Evolutionary conservation across 2,797 vertebrate species (phyloP), one percentile per base, ranked within the genome.

Genomic region (Amniataba percoides): DNA sequence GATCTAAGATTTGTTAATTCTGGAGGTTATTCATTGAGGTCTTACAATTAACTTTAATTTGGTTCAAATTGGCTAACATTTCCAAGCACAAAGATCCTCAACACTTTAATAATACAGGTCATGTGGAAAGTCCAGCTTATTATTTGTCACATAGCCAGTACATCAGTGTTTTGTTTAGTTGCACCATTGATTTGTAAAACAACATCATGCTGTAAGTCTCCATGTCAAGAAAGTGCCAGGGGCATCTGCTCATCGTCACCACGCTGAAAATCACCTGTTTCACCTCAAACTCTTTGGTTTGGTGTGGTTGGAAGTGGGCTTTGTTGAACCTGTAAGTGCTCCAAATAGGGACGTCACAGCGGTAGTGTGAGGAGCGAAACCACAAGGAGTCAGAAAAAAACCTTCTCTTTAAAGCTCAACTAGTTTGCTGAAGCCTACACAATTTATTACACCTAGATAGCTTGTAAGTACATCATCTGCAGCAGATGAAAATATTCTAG

Each of bases 121-220:
- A 21, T 15, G 25, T 16, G 11, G 25, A 11, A 45, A n/a, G 13
- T 61, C 14, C 14, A 52, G 14, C 7, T 34, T 65, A 11, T 45
- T 15, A 21, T 52, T 62, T 39, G 13, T 48, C 31, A 55, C 43
- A 31, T 19, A 48, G 31, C 9, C 14, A 52, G 23, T 52, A 7
- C 13, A 40, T 70, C 3, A 16, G 4, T 51, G 11, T 19, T 56
- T 10, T 25, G 19, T 56, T 55, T 1, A 21, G 25, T 12, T 1
- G 8, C 27, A 40, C 18, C 36, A 66, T 23, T 56, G 25, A 60
- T 48, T 42, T 36, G 12, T 42, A 36, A 7, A 39, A 21, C 27
- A 63, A 1, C 40, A 64, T 14, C 11, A 69, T 42, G 23, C 48
- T 59, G 36, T 59, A 49, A 21, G 45, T 60, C 46, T 59, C 23